These are phyloP conservation scores for Lamellibrachia luymesi DNA, from an alignment of 1,140 invertebrate genomes.

Conservation along the genomic window DNA sequence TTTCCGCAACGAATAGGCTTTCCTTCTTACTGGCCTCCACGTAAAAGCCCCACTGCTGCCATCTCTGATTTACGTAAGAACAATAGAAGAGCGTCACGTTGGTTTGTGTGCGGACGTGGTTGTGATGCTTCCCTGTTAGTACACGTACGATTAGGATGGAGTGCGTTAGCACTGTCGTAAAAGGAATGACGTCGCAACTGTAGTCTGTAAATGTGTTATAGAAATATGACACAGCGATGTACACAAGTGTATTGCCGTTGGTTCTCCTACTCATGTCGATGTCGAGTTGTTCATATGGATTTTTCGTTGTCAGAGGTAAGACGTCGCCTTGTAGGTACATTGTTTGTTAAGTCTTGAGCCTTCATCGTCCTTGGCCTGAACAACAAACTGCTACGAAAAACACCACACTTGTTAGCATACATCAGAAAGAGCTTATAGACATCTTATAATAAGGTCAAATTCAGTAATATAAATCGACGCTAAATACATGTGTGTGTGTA, in stretches of 20 bases:
- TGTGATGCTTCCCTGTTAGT: not conserved
- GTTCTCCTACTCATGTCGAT: not conserved
- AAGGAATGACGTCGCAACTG: not conserved
- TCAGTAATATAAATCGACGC: not conserved
- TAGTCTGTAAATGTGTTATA: not conserved
- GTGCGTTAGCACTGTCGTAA: not conserved
- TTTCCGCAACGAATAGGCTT: not conserved
- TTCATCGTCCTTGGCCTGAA: not conserved
- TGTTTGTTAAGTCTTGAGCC: not conserved
- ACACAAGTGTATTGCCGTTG: not conserved
- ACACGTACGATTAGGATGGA: not conserved
- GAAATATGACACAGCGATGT: not conserved
- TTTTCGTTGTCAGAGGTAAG: not conserved
- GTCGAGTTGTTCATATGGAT: not conserved
- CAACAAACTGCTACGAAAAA: not conserved
- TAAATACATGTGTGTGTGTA: too few species aligned
- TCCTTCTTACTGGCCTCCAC: not conserved
- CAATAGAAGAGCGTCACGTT: too few species aligned
- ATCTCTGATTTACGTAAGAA: not conserved
- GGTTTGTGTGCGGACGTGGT: not conserved
- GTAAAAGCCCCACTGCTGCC: not conserved
- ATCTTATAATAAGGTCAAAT: not conserved
- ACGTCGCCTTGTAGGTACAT: not conserved
- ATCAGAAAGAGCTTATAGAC: not conserved
- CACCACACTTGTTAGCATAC: not conserved